Evolutionary conservation across 2,113 vertebrate genomes (phyloP), one percentile per base, ranked within the genome.

Genomic region (Abramis brama): DNA sequence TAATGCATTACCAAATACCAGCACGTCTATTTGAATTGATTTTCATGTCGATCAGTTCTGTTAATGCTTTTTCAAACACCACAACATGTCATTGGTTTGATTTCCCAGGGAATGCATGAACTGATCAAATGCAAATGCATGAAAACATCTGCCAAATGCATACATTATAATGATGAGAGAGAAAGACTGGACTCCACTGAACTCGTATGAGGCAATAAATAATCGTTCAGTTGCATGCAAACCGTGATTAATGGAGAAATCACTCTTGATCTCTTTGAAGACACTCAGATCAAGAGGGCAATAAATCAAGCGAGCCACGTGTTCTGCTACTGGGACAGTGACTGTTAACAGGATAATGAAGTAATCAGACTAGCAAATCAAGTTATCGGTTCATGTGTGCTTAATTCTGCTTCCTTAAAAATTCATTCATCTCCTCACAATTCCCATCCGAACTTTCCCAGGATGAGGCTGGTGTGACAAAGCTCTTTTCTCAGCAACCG

Each of bases 401-500:
- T 70, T 70, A 70, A 70, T 11, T 70, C 33, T 0, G 1, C 66
- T 39, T 70, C 33, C 66, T 70, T 70, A 11, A 39, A 8, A 39
- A 70, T 70, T 39, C 33, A 39, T 39, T 39, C 0, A 39, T 8
- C 8, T 57, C 55, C 55, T 57, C 19, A 70, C 1, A 21, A 21
- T 19, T 70, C 19, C 17, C 33, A 70, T 39, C 33, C 9, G 9
- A 71, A 21, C 68, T 39, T 39, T 23, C 33, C 68, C n/a, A 62
- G n/a, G 8, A 25, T 62, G n/a, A 62, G 59, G 15, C 19, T 23
- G 30, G 2, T 39, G 25, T 76, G 83, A 64, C 71, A 7, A 84
- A 84, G 71, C 78, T 50, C 87, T 84, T 87, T 79, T 62, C 30
- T 70, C 17, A 55, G 76, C 27, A 47, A 77, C 7, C 5, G 17